Evolutionary conservation across 2,797 vertebrate species (phyloP), one percentile per base, ranked within the genome.

Genomic region (Coendou prehensilis): DNA sequence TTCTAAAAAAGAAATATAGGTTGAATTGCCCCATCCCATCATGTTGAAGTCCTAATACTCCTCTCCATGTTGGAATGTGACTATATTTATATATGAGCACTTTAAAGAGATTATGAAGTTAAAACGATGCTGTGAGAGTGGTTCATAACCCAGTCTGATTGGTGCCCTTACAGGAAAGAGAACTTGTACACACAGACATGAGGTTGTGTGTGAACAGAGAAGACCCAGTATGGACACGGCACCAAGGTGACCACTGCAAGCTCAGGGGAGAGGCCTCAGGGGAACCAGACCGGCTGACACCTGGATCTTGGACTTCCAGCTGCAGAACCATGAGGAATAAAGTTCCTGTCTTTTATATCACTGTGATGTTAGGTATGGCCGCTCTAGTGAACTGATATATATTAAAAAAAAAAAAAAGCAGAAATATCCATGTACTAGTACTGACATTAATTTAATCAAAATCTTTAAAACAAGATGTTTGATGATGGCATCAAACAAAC

Each of bases 401-500:
- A 89, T 52, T 26, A 73, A 52, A 33, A 41, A 41, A 41, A 41
- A 41, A 41, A 41, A 41, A 69, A 81, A 91, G 56, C 15, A 33
- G 18, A 52, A 61, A 86, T 54, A 91, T 73, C 13, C 41, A 41
- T 18, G 9, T 57, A 52, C 54, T 30, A 17, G 9, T 81, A n/a
- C 33, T 84, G 45, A 30, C 14, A 57, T 78, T 67, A 78, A 33
- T 69, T 96, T 83, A 87, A 63, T 80, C 54, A 73, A 91, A 64
- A 71, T 37, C 20, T 94, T 95, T 47, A 80, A 88, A 93, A 91
- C 67, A 91, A 95, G 94, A 78, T 61, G 9, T 89, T 71, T 11
- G 26, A 78, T 81, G 37, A 41, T 41, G 37, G 37, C 75, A 78
- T 85, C 11, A 93, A 93, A 50, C 20, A 78, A 78, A 50, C 18